A percentile compares a stretch with the other conserved stretches of the same genome.
Evolutionary conservation across 1,140 invertebrate genomes (phyloP).

Genomic region (Pseudachorutes palmiensis): DNA sequence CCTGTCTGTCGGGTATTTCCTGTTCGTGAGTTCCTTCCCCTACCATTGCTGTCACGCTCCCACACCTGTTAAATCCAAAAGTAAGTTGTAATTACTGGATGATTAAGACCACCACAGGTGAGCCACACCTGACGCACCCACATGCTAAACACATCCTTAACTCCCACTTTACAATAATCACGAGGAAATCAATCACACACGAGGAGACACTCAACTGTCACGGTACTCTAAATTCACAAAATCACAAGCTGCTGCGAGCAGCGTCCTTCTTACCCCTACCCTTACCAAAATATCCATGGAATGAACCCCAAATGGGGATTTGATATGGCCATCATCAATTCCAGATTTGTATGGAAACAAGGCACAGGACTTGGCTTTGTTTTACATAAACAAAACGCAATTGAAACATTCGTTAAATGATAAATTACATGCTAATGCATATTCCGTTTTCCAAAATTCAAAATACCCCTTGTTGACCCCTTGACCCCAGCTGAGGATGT

Average conservation of each 20-base stretch:
- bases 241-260: not conserved
- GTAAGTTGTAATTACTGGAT: not conserved
- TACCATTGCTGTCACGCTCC: not conserved
- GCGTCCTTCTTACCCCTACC: no score
- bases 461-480: not conserved
- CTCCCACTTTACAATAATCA: not conserved
- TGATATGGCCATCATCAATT: no score
- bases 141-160: not conserved
- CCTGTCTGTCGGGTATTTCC: not conserved
- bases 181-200: not conserved
- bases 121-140: not conserved
- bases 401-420: no score
- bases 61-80: not conserved
- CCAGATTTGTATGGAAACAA: no score
- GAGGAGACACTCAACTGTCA: not conserved
- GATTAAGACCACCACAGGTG: not conserved
- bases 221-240: not conserved
- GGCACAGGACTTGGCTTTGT: no score
- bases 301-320: no score
- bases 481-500: not conserved
- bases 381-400: no score
- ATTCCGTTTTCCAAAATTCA: not conserved
- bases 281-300: no score
- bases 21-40: no score
- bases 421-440: no score